Conservation (phyloP, 1,140 invertebrate species). For the Drosophila funebris region DNA sequence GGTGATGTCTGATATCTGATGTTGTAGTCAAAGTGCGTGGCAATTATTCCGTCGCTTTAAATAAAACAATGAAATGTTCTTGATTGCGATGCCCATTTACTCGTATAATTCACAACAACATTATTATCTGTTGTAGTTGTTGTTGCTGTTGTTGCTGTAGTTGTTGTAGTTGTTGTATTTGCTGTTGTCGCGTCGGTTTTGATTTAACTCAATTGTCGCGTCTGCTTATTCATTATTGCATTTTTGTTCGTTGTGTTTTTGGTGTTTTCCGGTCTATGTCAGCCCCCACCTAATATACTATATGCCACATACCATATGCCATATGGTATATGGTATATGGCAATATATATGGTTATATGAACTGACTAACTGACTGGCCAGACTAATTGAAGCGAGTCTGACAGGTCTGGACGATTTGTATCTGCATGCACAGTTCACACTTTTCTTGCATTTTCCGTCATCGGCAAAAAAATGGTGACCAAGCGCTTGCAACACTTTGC, state of each 20-base stretch:
- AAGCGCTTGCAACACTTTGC: slow-evolving; percentile 14
- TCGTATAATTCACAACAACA: slow-evolving; percentile 35
- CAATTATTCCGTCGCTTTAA: slow-evolving; percentile 75
- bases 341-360: slow-evolving; percentile 5
- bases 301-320: not conserved
- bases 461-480: slow-evolving; percentile 29
- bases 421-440: slow-evolving; percentile 81
- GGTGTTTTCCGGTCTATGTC: slow-evolving; percentile 73
- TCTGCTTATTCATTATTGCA: slow-evolving; percentile 76
- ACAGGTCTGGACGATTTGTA: slow-evolving; percentile 58
- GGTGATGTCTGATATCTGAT: not conserved
- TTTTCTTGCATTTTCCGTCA: slow-evolving; percentile 66
- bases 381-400: slow-evolving; percentile 80
- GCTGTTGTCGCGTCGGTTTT: slow-evolving; percentile 59
- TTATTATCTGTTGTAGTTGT: slow-evolving; percentile 19
- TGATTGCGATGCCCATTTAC: slow-evolving; percentile 68
- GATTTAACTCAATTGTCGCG: slow-evolving; percentile 77
- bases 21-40: slow-evolving; percentile 78
- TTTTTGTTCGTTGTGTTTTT: slow-evolving; percentile 44
- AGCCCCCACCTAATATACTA: slow-evolving; percentile 15
- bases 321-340: slow-evolving; percentile 4
- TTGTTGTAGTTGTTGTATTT: slow-evolving; percentile 7
- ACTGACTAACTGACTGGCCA: slow-evolving; percentile 53
- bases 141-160: slow-evolving; percentile 1
- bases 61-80: slow-evolving; percentile 79